These are phyloP conservation scores for Hycleus phaleratus DNA, from an alignment of 1,140 invertebrate species.

Conservation along the genomic window DNA sequence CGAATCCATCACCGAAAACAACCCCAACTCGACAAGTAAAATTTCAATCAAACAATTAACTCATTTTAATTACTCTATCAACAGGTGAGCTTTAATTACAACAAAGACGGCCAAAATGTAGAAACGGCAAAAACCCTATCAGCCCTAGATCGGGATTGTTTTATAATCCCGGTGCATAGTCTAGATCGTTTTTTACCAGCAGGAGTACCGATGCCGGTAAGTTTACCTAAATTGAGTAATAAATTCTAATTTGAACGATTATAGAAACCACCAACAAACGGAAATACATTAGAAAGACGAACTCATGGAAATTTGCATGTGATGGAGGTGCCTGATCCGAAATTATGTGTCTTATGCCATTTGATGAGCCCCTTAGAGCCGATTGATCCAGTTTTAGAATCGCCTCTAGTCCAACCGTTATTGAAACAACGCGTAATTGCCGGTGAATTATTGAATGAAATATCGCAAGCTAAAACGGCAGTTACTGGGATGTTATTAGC, in stretches of 20 bases:
- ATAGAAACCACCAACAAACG: constrained; percentile 20
- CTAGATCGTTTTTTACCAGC: constrained; percentile 77
- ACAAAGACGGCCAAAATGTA: constrained; percentile 21
- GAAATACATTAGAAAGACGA: constrained; percentile 18
- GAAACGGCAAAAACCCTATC: constrained; percentile 46
- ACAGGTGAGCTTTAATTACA: constrained; percentile 36
- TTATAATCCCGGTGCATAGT: constrained; percentile 81
- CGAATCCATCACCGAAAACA: constrained; percentile 29
- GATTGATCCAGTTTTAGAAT: constrained; percentile 74
- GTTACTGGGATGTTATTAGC: constrained; percentile 73
- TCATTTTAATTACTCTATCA: neutral
- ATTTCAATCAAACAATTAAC: neutral
- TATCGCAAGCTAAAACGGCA: constrained; percentile 60
- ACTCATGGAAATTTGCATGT: constrained; percentile 24
- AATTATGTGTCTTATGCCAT: constrained; percentile 77
- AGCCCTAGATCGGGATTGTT: constrained; percentile 75
- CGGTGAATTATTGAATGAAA: constrained; percentile 66
- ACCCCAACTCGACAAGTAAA: constrained; percentile 35
- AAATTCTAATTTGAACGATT: neutral
- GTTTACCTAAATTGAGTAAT: constrained; percentile 18
- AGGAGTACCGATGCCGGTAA: constrained; percentile 77
- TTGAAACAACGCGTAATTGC: constrained; percentile 70
- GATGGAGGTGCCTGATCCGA: constrained; percentile 67
- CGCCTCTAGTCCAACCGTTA: constrained; percentile 67
- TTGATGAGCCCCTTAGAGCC: constrained; percentile 79